phyloP scores from a whole-genome alignment of 2,113 vertebrate genomes.

The Scophthalmus maximus region DNA sequence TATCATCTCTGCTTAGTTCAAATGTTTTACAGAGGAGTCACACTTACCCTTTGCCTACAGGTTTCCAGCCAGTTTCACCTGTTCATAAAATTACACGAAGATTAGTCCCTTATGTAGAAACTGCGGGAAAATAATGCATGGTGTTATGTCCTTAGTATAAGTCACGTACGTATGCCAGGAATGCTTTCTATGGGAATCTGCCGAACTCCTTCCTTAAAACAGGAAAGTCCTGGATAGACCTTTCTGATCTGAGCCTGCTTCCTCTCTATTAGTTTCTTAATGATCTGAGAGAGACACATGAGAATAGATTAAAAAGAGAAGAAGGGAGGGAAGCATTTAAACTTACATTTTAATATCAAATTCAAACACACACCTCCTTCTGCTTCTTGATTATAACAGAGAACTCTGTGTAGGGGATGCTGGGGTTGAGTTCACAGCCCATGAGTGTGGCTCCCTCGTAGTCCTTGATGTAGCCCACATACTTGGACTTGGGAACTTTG shows the following conservation, averaged over 20 bases:
- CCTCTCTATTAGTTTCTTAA: conserved; percentile 98
- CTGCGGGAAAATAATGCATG: too few species aligned
- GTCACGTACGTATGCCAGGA: conserved; percentile 98
- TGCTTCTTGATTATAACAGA: conserved; percentile 99
- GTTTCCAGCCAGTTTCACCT: conserved; percentile 99
- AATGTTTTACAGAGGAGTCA: background rate
- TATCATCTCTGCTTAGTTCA: too few species aligned
- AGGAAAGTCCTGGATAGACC: conserved; percentile 98
- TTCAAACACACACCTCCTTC: conserved; percentile 89
- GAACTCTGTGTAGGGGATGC: conserved; percentile 97
- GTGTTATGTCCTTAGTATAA: too few species aligned
- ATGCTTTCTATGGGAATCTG: conserved; percentile 99
- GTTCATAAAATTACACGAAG: conserved; percentile 46
- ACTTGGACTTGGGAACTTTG: conserved; percentile 96
- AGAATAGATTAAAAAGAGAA: background rate
- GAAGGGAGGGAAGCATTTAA: background rate
- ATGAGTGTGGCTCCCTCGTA: conserved; percentile 98
- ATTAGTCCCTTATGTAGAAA: conserved; percentile 7
- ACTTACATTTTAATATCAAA: background rate
- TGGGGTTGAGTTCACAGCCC: conserved; percentile 98
- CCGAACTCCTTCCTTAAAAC: conserved; percentile 98
- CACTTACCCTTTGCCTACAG: conserved; percentile 88
- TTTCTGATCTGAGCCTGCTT: conserved; percentile 98
- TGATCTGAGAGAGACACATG: conserved; percentile 85
- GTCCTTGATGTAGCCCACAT: conserved; percentile 98